Conservation (phyloP, 2,797 vertebrate genomes). For the Hydrocynus forskahlii region DNA sequence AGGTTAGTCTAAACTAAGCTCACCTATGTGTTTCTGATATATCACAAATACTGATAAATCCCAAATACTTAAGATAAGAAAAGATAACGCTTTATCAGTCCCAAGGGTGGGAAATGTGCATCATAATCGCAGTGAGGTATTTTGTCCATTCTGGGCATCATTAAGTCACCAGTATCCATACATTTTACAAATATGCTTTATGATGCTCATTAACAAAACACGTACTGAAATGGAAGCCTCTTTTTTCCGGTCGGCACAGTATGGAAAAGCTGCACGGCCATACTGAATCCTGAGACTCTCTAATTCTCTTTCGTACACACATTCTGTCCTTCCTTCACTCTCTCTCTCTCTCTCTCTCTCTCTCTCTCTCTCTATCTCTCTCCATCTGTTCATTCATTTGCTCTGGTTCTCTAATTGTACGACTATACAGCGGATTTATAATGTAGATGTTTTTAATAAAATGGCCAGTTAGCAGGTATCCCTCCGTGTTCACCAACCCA, state of each 20-base stretch:
- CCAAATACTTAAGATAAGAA: no score
- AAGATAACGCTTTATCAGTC: no score
- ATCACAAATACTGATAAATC: no score
- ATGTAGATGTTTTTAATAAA: not conserved
- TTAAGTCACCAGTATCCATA: no score
- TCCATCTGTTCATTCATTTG: constrained; percentile 58
- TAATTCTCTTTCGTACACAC: not conserved
- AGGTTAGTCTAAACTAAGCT: no score
- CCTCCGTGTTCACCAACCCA: no score
- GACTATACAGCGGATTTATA: not conserved
- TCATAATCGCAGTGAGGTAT: no score
- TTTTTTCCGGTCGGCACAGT: not conserved
- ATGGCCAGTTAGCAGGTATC: not conserved
- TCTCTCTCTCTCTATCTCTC: constrained; percentile 36
- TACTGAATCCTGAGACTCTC: not conserved
- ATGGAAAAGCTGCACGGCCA: not conserved
- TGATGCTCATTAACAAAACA: no score
- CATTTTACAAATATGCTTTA: no score
- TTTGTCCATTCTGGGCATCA: no score
- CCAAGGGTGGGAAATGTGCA: no score
- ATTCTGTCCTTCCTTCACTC: not conserved
- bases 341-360: constrained; percentile 25
- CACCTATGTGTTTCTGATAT: no score
- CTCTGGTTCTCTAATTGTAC: constrained; percentile 22
- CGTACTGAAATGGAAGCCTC: not conserved